phyloP scores from a whole-genome alignment of 2,797 vertebrate species.

The Neopelma chrysocephalum region DNA sequence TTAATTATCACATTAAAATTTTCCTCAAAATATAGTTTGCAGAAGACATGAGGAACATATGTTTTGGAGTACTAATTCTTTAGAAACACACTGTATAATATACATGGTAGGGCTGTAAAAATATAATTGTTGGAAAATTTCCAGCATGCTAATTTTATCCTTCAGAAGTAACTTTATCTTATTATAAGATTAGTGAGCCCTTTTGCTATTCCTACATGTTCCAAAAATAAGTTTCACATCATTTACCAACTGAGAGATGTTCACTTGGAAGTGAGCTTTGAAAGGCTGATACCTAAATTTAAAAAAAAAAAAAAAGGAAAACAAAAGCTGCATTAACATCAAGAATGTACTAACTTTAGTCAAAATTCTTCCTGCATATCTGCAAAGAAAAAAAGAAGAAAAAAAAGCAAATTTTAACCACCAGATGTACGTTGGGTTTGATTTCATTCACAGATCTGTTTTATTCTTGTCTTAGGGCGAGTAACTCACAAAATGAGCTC shows the following conservation, averaged over 20 bases:
- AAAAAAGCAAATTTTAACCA: background rate
- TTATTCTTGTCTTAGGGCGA: background rate
- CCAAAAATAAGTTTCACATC: conserved; percentile 55
- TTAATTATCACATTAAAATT: background rate
- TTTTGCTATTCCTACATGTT: conserved; percentile 11
- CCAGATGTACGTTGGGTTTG: background rate
- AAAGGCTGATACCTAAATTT: background rate
- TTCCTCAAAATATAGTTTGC: background rate
- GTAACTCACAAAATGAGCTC: background rate
- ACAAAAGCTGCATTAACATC: background rate
- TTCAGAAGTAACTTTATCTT: conserved; percentile 61
- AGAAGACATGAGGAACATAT: background rate
- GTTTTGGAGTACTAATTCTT: background rate
- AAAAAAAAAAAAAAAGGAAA: background rate
- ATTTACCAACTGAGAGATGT: background rate
- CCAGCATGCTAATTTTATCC: conserved; percentile 44
- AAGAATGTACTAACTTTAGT: background rate
- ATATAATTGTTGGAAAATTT: conserved; percentile 13
- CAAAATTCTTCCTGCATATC: background rate
- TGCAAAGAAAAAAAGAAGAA: background rate
- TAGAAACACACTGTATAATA: background rate
- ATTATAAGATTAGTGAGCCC: conserved; percentile 27
- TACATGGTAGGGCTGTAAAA: background rate
- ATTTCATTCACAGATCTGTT: background rate
- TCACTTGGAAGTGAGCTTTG: background rate